Conservation (phyloP, 2,113 vertebrate genomes). For the Gavia stellata region DNA sequence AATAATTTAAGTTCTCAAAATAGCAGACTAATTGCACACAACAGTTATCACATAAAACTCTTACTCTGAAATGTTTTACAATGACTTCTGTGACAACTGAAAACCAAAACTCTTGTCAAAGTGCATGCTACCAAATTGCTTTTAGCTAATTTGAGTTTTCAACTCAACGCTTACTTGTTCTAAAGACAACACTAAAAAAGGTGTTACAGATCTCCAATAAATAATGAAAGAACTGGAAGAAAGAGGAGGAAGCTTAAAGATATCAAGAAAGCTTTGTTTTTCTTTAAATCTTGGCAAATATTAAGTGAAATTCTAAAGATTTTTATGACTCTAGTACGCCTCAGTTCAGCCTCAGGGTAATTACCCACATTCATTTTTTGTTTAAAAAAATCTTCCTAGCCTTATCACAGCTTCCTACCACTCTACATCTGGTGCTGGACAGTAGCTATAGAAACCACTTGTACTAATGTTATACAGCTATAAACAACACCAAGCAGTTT, state of each 20-base stretch:
- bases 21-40: conserved; percentile 24
- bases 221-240: neutral
- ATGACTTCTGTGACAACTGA: neutral
- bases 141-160: neutral
- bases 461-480: conserved; percentile 49
- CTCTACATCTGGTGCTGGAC: conserved; percentile 60
- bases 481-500: conserved; percentile 60
- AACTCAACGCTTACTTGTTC: neutral
- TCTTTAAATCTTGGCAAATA: neutral
- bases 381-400: conserved; percentile 52
- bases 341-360: conserved; percentile 55
- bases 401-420: conserved; percentile 64
- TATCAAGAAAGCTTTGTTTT: neutral
- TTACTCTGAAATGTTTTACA: neutral
- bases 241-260: neutral
- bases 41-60: neutral
- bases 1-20: conserved; percentile 22
- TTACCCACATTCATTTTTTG: conserved; percentile 52
- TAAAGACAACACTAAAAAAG: neutral
- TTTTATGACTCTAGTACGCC: neutral
- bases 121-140: neutral
- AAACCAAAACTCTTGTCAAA: neutral
- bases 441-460: conserved; percentile 71
- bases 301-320: neutral
- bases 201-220: neutral